Evolutionary conservation across 2,888 invertebrate genomes (phyloP).

Genomic region (Kuschelorhynchus macadamiae): DNA sequence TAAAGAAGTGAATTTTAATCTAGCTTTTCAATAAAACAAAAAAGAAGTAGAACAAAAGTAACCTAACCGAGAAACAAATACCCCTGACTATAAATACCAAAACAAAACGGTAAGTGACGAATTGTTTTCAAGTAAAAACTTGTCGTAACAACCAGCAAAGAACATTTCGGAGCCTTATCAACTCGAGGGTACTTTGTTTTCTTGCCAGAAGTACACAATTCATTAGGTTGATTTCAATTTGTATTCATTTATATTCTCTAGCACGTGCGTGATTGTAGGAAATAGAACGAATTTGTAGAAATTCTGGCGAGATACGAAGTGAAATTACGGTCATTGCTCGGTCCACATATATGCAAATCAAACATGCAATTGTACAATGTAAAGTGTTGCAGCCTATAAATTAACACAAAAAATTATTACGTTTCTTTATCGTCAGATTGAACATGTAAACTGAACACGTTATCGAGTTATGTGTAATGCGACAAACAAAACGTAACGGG

Average conservation of each 20-base stretch:
- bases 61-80: too few relatives aligned
- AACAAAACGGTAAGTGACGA: too few relatives aligned
- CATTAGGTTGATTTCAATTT: slow-evolving; percentile 22
- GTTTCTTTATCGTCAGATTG: too few relatives aligned
- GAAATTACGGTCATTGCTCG: slow-evolving; percentile 14
- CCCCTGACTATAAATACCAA: too few relatives aligned
- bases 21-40: too few relatives aligned
- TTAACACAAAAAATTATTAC: slow-evolving; percentile 6
- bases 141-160: not conserved
- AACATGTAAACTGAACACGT: too few relatives aligned
- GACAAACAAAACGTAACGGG: too few relatives aligned
- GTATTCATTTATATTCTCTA: slow-evolving; percentile 18
- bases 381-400: not conserved
- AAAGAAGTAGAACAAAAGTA: too few relatives aligned
- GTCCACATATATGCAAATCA: slow-evolving; percentile 16
- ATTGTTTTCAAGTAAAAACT: slow-evolving; percentile 3
- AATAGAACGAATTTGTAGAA: slow-evolving; percentile 19
- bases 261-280: slow-evolving; percentile 14
- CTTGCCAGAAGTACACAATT: slow-evolving; percentile 19
- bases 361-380: slow-evolving; percentile 10
- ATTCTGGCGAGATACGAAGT: slow-evolving; percentile 13
- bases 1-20: too few relatives aligned
- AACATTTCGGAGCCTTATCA: slow-evolving; percentile 8
- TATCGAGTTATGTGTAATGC: too few relatives aligned
- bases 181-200: slow-evolving; percentile 13